Evolutionary conservation across 2,113 vertebrate species (phyloP).

Genomic region (Sinocyclocheilus anophthalmus): DNA sequence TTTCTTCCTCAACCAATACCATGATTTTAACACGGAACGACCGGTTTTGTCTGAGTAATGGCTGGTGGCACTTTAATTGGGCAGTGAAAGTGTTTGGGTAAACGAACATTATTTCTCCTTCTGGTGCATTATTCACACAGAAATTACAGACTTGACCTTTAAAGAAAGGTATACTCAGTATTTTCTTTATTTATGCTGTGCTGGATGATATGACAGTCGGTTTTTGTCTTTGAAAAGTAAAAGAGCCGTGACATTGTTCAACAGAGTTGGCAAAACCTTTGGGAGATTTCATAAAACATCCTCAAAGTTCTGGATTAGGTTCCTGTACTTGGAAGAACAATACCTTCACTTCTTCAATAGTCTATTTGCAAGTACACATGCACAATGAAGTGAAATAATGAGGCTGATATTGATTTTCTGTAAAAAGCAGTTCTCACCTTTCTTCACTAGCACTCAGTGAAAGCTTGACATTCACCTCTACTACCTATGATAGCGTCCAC

Average conservation of each 20-base stretch:
- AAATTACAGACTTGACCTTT: not conserved
- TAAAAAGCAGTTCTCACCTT: not conserved
- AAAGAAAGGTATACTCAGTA: not conserved
- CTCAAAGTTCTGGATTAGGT: not conserved
- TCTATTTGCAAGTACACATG: not conserved
- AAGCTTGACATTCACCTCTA: not conserved
- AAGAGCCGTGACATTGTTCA: not conserved
- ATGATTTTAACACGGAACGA: not conserved
- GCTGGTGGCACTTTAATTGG: not conserved
- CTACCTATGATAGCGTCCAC: not conserved
- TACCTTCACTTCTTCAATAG: not conserved
- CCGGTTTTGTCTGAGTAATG: not conserved
- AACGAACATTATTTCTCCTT: not conserved
- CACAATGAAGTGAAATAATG: slow-evolving; percentile 9
- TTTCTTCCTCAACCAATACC: not conserved
- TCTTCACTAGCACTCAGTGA: not conserved
- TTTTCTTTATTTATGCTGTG: not conserved
- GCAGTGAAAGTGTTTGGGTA: not conserved
- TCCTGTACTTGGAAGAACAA: not conserved
- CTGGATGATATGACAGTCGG: not conserved
- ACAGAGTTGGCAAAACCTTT: not conserved
- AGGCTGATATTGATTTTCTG: not conserved
- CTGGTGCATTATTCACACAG: not conserved
- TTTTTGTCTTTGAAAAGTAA: not conserved
- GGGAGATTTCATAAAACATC: not conserved